Evolutionary conservation across 2,797 vertebrate species (phyloP).

Genomic region (Sternarchorhynchus goeldii): DNA sequence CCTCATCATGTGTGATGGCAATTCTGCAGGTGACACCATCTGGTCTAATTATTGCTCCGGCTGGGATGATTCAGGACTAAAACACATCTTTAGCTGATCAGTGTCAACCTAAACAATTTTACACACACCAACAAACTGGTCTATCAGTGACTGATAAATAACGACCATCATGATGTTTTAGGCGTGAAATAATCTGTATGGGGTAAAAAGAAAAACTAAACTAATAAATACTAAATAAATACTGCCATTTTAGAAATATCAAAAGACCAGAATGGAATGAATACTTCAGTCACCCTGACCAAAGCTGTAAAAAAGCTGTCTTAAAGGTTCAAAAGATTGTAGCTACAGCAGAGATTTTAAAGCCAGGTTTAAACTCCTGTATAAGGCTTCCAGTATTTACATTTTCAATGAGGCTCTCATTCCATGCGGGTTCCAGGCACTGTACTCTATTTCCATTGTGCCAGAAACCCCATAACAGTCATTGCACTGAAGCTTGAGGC

Average conservation of each 20-base stretch:
- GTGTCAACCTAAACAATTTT: constrained; percentile 4
- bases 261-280: constrained; percentile 14
- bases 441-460: too few relatives aligned
- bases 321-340: not conserved
- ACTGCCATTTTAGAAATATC: not conserved
- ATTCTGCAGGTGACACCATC: constrained; percentile 27
- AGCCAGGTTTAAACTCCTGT: not conserved
- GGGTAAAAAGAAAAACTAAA: too few relatives aligned
- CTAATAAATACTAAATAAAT: too few relatives aligned
- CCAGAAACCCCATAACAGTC: too few relatives aligned
- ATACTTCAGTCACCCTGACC: constrained; percentile 10
- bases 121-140: not conserved
- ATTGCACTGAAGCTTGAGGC: too few relatives aligned
- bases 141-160: not conserved
- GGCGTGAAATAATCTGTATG: not conserved
- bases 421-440: too few relatives aligned
- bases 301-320: not conserved
- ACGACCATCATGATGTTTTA: not conserved
- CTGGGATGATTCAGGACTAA: constrained; percentile 17
- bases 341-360: not conserved
- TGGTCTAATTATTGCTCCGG: not conserved
- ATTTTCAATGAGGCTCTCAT: too few relatives aligned
- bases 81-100: constrained; percentile 23
- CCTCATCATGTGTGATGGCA: constrained; percentile 6
- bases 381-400: not conserved